phyloP scores from a whole-genome alignment of 2,797 vertebrate species.

The Tympanoctomys barrerae region DNA sequence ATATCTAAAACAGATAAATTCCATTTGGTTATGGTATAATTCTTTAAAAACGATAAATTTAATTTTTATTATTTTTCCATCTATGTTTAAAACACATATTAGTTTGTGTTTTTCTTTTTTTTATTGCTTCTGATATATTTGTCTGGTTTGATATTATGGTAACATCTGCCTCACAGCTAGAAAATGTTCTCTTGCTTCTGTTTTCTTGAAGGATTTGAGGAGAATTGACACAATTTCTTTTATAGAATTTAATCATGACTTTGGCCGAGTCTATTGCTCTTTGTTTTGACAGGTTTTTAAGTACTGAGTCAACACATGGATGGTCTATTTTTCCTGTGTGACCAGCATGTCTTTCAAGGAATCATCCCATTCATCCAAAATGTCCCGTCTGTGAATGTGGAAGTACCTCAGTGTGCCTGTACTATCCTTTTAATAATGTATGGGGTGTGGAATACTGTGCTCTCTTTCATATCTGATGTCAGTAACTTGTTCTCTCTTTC shows the following conservation, averaged over 20 bases:
- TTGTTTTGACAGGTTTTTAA: neutral
- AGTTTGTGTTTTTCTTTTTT: neutral
- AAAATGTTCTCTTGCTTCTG: neutral
- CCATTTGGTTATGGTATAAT: neutral
- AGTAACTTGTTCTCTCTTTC: neutral
- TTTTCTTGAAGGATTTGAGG: neutral
- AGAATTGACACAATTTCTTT: neutral
- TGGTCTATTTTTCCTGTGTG: neutral
- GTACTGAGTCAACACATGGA: neutral
- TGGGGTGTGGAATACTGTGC: rapidly evolving
- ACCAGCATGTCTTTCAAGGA: neutral
- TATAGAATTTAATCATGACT: neutral
- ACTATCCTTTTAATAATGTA: neutral
- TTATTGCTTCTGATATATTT: neutral
- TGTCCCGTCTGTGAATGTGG: neutral
- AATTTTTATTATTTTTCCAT: neutral
- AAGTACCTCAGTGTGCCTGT: neutral
- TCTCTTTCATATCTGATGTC: neutral
- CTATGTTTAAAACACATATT: neutral
- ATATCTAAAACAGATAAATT: neutral
- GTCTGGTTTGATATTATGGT: neutral
- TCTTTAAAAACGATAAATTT: neutral
- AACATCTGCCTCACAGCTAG: neutral
- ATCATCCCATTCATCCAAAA: neutral
- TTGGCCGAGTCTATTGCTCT: neutral